Conservation (phyloP, 53 echinoderm and acorn worm genomes). For the Zoroaster sp. region DNA sequence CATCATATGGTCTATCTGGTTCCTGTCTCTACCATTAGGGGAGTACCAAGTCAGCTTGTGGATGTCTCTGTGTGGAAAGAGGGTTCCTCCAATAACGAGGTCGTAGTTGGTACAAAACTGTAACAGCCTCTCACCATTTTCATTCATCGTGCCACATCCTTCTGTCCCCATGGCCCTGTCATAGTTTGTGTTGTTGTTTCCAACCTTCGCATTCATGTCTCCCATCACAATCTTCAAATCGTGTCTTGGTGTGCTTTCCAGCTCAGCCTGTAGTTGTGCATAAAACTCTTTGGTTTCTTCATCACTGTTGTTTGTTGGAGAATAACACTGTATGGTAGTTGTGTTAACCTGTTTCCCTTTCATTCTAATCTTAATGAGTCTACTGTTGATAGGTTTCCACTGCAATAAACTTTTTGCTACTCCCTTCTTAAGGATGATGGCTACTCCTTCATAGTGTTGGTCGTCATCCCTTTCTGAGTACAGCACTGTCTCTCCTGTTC, state of each 20-base stretch:
- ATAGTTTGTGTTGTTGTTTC: conserved; percentile 43
- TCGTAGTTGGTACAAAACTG: conserved; percentile 41
- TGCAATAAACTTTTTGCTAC: conserved; percentile 41
- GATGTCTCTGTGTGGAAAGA: conserved; percentile 56
- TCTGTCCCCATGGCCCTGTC: conserved; percentile 63
- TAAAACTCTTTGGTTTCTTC: conserved; percentile 66
- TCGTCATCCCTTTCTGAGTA: conserved; percentile 44
- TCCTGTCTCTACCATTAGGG: conserved; percentile 36
- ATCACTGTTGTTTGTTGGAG: conserved; percentile 61
- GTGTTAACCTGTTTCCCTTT: conserved; percentile 39
- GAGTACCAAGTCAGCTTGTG: conserved; percentile 61
- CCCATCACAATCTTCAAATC: conserved; percentile 64
- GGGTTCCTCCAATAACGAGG: conserved; percentile 55
- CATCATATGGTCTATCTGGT: conserved; percentile 63
- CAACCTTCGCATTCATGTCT: conserved; percentile 70
- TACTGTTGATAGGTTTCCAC: conserved; percentile 50
- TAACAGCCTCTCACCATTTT: conserved; percentile 56
- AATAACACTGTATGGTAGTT: conserved; percentile 61
- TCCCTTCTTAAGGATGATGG: conserved; percentile 60
- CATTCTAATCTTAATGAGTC: conserved; percentile 42
- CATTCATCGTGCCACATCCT: conserved; percentile 56
- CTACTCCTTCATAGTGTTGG: conserved; percentile 57
- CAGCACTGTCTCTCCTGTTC: conserved; percentile 45
- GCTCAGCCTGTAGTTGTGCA: conserved; percentile 45
- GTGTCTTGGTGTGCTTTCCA: conserved; percentile 23